Evolutionary conservation across 2,888 invertebrate genomes (phyloP).

Genomic region (Stegana nigrithorax): DNA sequence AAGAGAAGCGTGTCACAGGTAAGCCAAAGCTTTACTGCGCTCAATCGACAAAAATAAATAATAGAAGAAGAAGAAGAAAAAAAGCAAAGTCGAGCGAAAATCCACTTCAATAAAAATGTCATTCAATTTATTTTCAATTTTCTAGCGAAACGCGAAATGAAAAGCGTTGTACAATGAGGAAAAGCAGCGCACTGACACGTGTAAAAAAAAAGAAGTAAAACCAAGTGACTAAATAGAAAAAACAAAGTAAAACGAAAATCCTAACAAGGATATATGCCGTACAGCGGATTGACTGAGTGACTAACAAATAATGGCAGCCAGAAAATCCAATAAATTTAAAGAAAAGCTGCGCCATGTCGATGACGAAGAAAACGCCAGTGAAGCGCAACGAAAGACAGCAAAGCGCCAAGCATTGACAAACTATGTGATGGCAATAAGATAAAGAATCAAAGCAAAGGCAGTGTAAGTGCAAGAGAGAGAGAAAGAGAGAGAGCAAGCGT

Average conservation of each 20-base stretch:
- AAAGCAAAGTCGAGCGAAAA: conserved; percentile 43
- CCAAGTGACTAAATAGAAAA: neutral
- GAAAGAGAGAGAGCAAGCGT: conserved; percentile 17
- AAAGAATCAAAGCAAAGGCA: conserved; percentile 25
- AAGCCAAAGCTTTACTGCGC: neutral
- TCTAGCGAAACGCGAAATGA: conserved; percentile 42
- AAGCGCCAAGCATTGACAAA: conserved; percentile 1
- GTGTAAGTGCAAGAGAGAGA: conserved; percentile 28
- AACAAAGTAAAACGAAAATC: neutral
- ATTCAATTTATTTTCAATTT: conserved; percentile 62
- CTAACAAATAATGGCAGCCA: conserved; percentile 58
- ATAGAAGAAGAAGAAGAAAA: conserved; percentile 23
- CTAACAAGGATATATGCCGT: conserved; percentile 11
- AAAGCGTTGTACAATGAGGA: conserved; percentile 23
- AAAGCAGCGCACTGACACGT: neutral
- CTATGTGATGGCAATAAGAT: neutral
- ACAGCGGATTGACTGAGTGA: conserved; percentile 41
- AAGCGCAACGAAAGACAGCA: neutral
- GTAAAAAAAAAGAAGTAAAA: neutral
- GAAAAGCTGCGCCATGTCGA: conserved; percentile 34
- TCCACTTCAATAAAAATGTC: conserved; percentile 60
- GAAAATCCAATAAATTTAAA: conserved; percentile 60
- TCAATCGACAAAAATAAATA: neutral
- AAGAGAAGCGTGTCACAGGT: neutral
- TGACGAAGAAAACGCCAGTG: neutral